Base-by-base conservation (phyloP, 2,797 vertebrate species). In the Acestrorhynchus altus region DNA sequence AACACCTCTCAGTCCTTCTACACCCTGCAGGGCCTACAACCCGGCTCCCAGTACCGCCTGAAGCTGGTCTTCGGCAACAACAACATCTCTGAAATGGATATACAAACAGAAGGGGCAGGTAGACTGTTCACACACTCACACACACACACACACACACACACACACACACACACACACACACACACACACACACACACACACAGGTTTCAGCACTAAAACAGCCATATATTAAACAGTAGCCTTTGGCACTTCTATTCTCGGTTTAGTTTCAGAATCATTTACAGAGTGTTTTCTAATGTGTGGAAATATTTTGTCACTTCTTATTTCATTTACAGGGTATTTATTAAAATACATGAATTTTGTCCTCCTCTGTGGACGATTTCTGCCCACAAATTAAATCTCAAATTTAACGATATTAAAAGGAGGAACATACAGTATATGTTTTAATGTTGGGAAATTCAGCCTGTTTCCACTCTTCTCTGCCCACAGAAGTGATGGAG, bases 1-100 rank as follows among this genome's bases (percentile, higher is more conserved):
- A 94, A 93, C 87, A 94, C 95, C 61, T 93, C 92, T 44, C 94
- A 94, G 86, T 90, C 90, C 20, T 93, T 90, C 85, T 96, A 94
- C 88, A 89, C 93, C n/a, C 91, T 97, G 68, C 88, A 90, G 80
- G 91, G 92, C 49, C 87, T 98, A 81, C 88, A 90, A 83, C 95
- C 96, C 0, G 95, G 95, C 68, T 94, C 94, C 1, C 64, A 87
- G 40, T 98, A 97, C 52, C 79, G 44, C 20, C 86, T 98, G 24
- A 86, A 31, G 39, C 87, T 96, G 67, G 83, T 86, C 76, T 89
- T 89, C 70, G 89, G 56, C 70, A 93, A 95, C 81, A 79, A 2
- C 44, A 91, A 89, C 54, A 92, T 95, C 84, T 93, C 87, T 87
- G 84, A 90, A 24, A 83, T 76, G 1, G 75, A 88, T 0, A 90